Conservation (phyloP, 1,140 invertebrate genomes). For the Adelges cooleyi region DNA sequence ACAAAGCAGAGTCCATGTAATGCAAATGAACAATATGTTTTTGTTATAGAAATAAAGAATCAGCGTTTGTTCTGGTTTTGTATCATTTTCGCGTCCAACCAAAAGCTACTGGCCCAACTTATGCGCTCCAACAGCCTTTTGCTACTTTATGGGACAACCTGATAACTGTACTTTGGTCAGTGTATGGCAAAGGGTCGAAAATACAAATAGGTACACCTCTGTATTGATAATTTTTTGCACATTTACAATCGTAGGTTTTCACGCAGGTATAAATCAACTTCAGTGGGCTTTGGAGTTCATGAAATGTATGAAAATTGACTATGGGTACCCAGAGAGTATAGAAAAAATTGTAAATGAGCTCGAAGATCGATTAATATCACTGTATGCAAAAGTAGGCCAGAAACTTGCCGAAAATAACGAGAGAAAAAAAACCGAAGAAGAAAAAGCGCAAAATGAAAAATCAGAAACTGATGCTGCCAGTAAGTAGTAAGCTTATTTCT, state of each 20-base stretch:
- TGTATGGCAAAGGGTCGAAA: not conserved
- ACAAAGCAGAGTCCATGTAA: no score
- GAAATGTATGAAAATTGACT: conserved; percentile 8
- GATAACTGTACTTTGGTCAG: conserved; percentile 11
- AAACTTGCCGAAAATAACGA: not conserved
- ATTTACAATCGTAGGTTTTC: not conserved
- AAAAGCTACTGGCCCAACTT: not conserved
- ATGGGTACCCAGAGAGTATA: conserved; percentile 3
- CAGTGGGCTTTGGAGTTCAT: conserved; percentile 14
- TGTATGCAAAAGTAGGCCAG: not conserved
- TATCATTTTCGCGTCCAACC: not conserved
- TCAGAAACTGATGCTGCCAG: no score
- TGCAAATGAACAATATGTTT: no score
- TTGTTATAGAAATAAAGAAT: no score
- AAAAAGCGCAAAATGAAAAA: not conserved
- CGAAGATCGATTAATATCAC: not conserved
- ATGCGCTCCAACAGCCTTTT: not conserved
- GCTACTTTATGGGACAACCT: not conserved
- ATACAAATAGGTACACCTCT: conserved; percentile 4
- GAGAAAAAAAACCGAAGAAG: not conserved
- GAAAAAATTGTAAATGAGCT: not conserved
- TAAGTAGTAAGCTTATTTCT: no score
- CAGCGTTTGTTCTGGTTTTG: not conserved
- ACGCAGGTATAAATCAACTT: not conserved
- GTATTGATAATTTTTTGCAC: no score